Evolutionary conservation across 1,140 invertebrate genomes (phyloP).

Genomic region (Drosophila melanogaster): DNA sequence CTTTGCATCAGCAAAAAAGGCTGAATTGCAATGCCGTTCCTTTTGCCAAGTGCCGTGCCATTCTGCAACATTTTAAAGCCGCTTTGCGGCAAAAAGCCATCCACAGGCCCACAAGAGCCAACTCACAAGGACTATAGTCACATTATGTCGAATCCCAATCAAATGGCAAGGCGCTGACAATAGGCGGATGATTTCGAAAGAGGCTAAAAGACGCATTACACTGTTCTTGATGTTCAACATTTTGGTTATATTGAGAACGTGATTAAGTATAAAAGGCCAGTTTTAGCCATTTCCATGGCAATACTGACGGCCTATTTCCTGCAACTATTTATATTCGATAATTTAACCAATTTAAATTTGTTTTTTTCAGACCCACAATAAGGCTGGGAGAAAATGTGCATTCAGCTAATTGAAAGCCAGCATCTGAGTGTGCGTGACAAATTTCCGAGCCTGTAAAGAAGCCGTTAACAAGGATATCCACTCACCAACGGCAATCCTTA

Average conservation of each 20-base stretch:
- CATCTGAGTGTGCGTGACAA: constrained; percentile 33
- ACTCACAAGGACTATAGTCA: constrained; percentile 12
- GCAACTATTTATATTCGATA: no score
- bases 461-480: constrained; percentile 25
- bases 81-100: constrained; percentile 25
- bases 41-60: constrained; percentile 36
- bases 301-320: no score
- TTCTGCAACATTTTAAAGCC: constrained; percentile 38
- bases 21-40: constrained; percentile 17
- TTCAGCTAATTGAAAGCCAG: constrained; percentile 33
- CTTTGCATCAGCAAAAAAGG: constrained; percentile 31
- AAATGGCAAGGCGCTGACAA: constrained; percentile 24
- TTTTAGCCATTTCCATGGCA: background rate
- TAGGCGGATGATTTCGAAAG: background rate
- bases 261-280: background rate
- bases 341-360: no score
- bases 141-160: constrained; percentile 40
- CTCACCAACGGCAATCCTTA: constrained; percentile 5
- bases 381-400: background rate
- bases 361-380: background rate
- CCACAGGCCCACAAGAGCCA: background rate
- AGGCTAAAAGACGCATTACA: background rate
- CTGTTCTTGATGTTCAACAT: background rate
- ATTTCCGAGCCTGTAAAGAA: constrained; percentile 23
- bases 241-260: background rate